A percentile compares a stretch with the other conserved stretches of the same genome.
Conservation (phyloP, 2,797 vertebrate genomes). For the Gymnocypris eckloni region DNA sequence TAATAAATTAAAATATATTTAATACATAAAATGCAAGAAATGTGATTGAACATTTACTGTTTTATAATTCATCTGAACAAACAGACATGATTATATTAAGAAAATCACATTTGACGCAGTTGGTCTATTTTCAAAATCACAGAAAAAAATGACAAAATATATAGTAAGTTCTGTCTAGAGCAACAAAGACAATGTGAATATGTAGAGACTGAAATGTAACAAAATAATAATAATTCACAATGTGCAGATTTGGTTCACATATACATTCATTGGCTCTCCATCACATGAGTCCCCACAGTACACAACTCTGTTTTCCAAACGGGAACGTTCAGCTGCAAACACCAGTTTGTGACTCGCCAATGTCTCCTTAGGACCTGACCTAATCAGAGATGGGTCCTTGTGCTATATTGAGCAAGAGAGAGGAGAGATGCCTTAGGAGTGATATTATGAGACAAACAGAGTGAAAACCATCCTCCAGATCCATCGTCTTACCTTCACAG, state of each 20-base stretch:
- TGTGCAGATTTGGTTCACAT: not conserved
- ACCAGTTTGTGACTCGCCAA: slow-evolving; percentile 83
- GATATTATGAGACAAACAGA: not conserved
- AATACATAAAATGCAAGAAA: not conserved
- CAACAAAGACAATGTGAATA: not conserved
- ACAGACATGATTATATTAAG: not conserved
- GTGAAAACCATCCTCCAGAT: not conserved
- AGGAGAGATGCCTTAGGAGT: slow-evolving; percentile 26
- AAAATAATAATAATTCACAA: not conserved
- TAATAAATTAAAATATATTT: not conserved
- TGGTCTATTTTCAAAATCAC: slow-evolving; percentile 4
- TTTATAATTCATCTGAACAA: not conserved
- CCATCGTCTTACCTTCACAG: slow-evolving; percentile 76
- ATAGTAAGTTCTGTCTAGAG: not conserved
- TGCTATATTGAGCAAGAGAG: slow-evolving; percentile 69
- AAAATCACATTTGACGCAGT: not conserved
- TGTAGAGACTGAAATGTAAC: not conserved
- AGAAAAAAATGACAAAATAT: not conserved
- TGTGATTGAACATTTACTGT: not conserved
- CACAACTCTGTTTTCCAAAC: slow-evolving; percentile 79
- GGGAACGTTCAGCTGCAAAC: slow-evolving; percentile 83
- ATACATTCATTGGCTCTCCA: not conserved
- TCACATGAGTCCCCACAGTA: slow-evolving; percentile 59
- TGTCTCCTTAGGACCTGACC: slow-evolving; percentile 80
- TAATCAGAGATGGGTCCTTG: slow-evolving; percentile 78